phyloP scores from a whole-genome alignment of 2,888 invertebrate species.

The Tipula confusa region DNA sequence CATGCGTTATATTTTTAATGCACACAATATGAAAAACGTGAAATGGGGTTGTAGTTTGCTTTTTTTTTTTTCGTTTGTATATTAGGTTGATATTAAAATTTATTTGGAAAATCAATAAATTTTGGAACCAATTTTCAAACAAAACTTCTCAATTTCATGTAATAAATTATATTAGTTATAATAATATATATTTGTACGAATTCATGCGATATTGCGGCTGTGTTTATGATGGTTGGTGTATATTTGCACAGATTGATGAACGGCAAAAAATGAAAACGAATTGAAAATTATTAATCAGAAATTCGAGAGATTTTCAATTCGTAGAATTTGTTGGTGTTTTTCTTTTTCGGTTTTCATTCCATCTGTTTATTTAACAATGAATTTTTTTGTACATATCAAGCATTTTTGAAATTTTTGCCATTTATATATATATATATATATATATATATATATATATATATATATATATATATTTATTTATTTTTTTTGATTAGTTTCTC shows the following conservation, averaged over 20 bases:
- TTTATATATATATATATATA: background rate
- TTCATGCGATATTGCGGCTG: background rate
- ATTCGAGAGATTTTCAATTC: background rate
- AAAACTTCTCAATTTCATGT: background rate
- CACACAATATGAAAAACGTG: background rate
- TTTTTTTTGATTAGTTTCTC: too few species aligned
- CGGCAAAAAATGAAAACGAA: background rate
- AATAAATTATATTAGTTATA: too few species aligned
- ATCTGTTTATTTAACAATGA: background rate
- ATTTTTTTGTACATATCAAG: constrained; percentile 3
- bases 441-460: too few species aligned
- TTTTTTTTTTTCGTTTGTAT: background rate
- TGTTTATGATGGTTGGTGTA: background rate
- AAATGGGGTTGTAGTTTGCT: too few species aligned
- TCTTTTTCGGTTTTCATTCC: background rate
- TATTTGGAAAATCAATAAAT: background rate
- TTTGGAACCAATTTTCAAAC: background rate
- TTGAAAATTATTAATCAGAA: background rate
- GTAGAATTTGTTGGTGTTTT: background rate
- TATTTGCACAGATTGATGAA: background rate
- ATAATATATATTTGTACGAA: background rate
- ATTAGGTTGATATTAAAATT: background rate
- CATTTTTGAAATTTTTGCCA: background rate
- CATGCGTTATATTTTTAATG: background rate
- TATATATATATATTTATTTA: too few species aligned